phyloP scores from a whole-genome alignment of 2,888 invertebrate genomes.

The Cheilosia vulpina region DNA sequence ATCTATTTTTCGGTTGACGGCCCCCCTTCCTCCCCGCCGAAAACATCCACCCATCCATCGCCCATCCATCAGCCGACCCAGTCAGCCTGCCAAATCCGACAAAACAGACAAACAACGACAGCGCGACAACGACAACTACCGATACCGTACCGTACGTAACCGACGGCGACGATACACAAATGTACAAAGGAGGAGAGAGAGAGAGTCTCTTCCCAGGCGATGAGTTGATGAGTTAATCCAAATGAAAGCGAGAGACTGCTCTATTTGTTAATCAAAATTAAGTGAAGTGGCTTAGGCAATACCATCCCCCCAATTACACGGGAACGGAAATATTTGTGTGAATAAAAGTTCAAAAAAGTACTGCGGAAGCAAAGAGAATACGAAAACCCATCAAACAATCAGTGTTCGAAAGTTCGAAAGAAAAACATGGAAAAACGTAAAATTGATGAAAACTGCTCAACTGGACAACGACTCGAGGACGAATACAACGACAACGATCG shows the following conservation, averaged over 20 bases:
- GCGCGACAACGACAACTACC: conserved; percentile 8
- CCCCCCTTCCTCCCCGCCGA: conserved; percentile 60
- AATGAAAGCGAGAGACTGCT: conserved; percentile 73
- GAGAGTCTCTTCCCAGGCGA: conserved; percentile 62
- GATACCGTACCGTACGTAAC: background rate
- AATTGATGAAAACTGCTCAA: conserved; percentile 74
- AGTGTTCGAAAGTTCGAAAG: conserved; percentile 66
- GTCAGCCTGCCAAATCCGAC: conserved; percentile 50
- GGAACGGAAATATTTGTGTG: conserved; percentile 14
- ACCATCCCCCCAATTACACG: conserved; percentile 47
- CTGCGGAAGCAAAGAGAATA: conserved; percentile 20
- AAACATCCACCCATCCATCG: conserved; percentile 78
- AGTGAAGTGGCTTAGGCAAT: conserved; percentile 71
- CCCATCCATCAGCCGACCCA: conserved; percentile 68
- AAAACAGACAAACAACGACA: conserved; percentile 18
- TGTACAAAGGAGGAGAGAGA: conserved; percentile 64
- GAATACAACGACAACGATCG: conserved; percentile 61
- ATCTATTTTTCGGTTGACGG: conserved; percentile 65
- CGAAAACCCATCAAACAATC: conserved; percentile 45
- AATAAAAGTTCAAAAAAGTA: conserved; percentile 27
- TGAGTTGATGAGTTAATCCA: conserved; percentile 74
- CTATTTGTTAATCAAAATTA: conserved; percentile 74
- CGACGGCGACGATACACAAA: conserved; percentile 39
- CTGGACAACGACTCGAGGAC: conserved; percentile 68
- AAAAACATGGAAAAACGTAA: conserved; percentile 63